These are phyloP conservation scores for Darevskia nairensis DNA, from an alignment of 2,797 vertebrate genomes.

Conservation along the genomic window DNA sequence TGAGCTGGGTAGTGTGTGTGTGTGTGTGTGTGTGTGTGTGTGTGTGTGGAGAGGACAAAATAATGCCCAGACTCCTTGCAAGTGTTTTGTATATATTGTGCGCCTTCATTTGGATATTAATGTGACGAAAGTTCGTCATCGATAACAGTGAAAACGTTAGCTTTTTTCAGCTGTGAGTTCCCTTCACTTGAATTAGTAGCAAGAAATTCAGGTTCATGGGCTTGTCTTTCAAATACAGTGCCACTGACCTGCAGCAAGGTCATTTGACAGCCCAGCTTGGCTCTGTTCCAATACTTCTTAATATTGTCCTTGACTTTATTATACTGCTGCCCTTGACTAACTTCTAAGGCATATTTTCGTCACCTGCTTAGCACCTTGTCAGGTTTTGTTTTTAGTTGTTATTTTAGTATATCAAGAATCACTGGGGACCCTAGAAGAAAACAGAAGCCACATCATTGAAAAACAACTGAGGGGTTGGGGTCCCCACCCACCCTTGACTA, in stretches of 20 bases:
- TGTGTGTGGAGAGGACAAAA: not conserved
- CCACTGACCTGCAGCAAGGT: slow-evolving; percentile 13
- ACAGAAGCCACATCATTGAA: not conserved
- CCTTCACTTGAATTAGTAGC: not conserved
- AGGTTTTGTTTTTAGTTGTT: not conserved
- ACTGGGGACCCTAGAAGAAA: not conserved
- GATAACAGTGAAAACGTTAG: not conserved
- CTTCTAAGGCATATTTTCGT: slow-evolving; percentile 22
- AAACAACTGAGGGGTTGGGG: not conserved
- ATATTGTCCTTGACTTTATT: slow-evolving; percentile 7
- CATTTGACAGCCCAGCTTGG: not conserved
- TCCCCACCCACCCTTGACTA: not conserved
- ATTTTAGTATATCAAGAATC: not conserved
- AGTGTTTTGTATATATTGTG: not conserved
- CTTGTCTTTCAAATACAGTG: not conserved
- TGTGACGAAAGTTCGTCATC: not conserved
- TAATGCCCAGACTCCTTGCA: not conserved
- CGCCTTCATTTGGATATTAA: not conserved
- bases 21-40: no score
- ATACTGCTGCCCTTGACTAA: not conserved
- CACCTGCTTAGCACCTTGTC: slow-evolving; percentile 12
- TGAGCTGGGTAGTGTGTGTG: no score
- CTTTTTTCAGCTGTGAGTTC: not conserved
- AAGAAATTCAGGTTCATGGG: not conserved
- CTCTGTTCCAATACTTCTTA: slow-evolving; percentile 7